Evolutionary conservation across 23 tunicate genomes (phyloP).

Genomic region (Trididemnum miniatum): DNA sequence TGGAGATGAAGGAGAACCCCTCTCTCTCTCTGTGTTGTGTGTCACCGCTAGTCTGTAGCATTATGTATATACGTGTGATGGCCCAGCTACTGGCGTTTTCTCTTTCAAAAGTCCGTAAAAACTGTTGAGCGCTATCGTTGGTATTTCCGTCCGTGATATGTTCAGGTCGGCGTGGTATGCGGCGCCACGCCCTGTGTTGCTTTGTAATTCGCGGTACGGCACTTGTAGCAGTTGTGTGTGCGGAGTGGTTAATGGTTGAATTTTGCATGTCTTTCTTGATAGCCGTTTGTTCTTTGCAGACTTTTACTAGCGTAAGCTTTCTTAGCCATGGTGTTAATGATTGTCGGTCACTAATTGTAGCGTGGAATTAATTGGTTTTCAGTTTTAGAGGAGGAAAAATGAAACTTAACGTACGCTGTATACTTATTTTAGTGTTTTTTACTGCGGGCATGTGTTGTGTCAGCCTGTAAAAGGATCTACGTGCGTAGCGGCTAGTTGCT

Average conservation of each 20-base stretch:
- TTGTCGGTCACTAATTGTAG: constrained; percentile 11
- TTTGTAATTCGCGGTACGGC: constrained; percentile 33
- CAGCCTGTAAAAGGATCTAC: background rate
- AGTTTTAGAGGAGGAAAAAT: background rate
- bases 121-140: background rate
- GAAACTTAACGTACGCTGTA: background rate
- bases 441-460: background rate
- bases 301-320: constrained; percentile 13
- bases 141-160: constrained; percentile 24
- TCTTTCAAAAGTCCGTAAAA: background rate
- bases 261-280: background rate
- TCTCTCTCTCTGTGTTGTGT: constrained; percentile 46
- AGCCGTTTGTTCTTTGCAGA: constrained; percentile 1
- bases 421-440: constrained; percentile 14
- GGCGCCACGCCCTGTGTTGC: background rate
- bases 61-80: constrained; percentile 30
- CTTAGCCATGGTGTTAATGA: constrained; percentile 34
- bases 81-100: constrained; percentile 10
- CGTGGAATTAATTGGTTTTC: constrained; percentile 14
- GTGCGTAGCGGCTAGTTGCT: constrained; percentile 18
- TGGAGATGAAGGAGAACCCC: background rate
- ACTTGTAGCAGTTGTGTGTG: constrained; percentile 39
- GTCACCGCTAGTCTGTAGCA: constrained; percentile 30
- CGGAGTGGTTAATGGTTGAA: constrained; percentile 17
- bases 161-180: background rate